A percentile compares a stretch with the other conserved stretches of the same genome.
phyloP scores from a whole-genome alignment of 2,113 vertebrate species.

The Dipodomys ordii region DNA sequence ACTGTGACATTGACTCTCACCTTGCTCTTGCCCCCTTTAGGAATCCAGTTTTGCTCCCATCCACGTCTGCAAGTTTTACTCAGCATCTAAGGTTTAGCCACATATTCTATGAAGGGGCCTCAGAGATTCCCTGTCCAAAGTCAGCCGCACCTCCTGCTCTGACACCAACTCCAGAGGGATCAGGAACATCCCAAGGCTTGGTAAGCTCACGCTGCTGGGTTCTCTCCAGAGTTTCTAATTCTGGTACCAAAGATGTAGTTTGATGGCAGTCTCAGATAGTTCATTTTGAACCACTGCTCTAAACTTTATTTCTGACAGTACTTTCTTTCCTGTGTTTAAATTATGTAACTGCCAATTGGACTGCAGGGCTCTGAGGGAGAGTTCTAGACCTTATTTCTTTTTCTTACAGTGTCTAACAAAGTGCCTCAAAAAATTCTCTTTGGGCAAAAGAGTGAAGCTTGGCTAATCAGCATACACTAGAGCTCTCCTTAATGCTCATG shows the following conservation, averaged over 20 bases:
- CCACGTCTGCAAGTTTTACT: background rate
- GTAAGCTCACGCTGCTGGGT: background rate
- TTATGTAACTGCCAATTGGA: background rate
- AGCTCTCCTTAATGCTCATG: background rate
- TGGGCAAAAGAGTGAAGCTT: background rate
- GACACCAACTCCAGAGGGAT: background rate
- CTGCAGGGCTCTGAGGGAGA: background rate
- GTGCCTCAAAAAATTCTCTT: background rate
- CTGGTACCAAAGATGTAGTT: no score
- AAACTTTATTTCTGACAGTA: background rate
- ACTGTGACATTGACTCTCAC: background rate
- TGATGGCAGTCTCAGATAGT: background rate
- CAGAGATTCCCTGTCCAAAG: background rate
- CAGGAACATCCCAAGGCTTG: no score
- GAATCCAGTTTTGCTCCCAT: background rate
- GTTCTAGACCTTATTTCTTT: background rate
- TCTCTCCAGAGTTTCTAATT: background rate
- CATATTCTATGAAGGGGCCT: background rate
- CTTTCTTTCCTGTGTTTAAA: background rate
- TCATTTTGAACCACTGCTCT: background rate
- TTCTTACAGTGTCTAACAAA: background rate
- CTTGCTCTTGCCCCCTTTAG: background rate
- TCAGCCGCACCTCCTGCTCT: background rate
- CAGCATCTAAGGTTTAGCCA: background rate
- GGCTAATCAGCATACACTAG: background rate